These are phyloP conservation scores for Agrochola lota DNA, from an alignment of 2,888 invertebrate species.

Conservation along the genomic window DNA sequence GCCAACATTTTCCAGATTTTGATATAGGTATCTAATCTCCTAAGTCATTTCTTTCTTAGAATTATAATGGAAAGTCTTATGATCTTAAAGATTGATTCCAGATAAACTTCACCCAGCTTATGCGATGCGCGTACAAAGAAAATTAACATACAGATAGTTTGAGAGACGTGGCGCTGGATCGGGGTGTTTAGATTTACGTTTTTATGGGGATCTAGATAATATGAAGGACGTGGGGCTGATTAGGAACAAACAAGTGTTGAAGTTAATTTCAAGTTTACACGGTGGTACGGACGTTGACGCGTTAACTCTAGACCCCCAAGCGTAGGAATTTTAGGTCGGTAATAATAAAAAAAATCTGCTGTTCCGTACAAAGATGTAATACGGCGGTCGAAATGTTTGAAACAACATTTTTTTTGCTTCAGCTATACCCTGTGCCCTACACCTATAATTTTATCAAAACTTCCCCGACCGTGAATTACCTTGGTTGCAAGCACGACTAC, in stretches of 20 bases:
- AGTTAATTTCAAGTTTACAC: background rate
- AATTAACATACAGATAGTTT: constrained; percentile 61
- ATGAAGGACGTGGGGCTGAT: constrained; percentile 9
- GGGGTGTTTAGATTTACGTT: constrained; percentile 4
- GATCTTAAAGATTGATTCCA: constrained; percentile 34
- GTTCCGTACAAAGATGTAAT: no score
- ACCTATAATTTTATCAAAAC: background rate
- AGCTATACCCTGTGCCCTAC: no score
- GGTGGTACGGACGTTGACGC: no score
- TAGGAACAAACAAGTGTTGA: background rate
- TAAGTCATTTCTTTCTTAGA: constrained; percentile 35
- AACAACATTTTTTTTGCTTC: no score
- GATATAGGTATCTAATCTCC: constrained; percentile 25
- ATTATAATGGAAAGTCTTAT: constrained; percentile 51
- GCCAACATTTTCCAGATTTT: constrained; percentile 2
- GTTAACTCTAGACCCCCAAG: no score
- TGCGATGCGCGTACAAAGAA: constrained; percentile 56
- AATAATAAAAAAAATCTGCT: no score
- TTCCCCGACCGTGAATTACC: no score
- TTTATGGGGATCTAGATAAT: constrained; percentile 19
- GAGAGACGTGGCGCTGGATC: constrained; percentile 41
- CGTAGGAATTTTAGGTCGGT: background rate
- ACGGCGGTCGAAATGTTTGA: no score
- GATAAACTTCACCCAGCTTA: constrained; percentile 47
- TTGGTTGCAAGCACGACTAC: background rate